A percentile compares a stretch with the other conserved stretches of the same genome.
Evolutionary conservation across 1,140 invertebrate species (phyloP).

Genomic region (Macrocentrus cingulum): DNA sequence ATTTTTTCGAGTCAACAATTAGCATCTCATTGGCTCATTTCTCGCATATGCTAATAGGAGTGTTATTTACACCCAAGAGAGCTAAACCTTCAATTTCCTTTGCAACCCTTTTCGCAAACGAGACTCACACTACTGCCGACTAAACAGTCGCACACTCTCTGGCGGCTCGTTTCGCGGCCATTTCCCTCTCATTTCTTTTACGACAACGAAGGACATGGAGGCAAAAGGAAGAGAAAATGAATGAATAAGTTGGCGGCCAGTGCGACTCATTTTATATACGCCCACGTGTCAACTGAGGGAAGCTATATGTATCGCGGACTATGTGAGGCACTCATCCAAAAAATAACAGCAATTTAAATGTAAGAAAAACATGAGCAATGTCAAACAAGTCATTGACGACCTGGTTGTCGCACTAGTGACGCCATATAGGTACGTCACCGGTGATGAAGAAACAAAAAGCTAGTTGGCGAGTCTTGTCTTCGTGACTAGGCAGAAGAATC

Average conservation of each 20-base stretch:
- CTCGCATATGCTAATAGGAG: slow-evolving; percentile 48
- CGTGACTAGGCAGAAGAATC: slow-evolving; percentile 9
- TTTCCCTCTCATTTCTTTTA: slow-evolving; percentile 36
- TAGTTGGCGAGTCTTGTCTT: not conserved
- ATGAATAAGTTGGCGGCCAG: slow-evolving; percentile 16
- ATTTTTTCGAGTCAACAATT: slow-evolving; percentile 47
- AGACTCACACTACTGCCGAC: too few species aligned
- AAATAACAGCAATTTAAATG: too few species aligned
- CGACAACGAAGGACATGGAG: slow-evolving; percentile 28
- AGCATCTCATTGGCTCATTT: slow-evolving; percentile 54
- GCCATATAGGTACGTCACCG: not conserved
- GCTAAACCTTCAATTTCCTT: too few species aligned
- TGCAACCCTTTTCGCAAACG: too few species aligned
- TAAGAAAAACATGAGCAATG: not conserved
- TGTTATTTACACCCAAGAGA: slow-evolving; percentile 48
- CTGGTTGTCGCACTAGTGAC: slow-evolving; percentile 7
- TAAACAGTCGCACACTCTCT: too few species aligned
- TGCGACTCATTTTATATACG: slow-evolving; percentile 36
- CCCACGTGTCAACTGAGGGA: too few species aligned
- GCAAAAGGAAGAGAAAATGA: slow-evolving; percentile 5
- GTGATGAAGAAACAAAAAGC: not conserved
- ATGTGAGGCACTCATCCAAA: too few species aligned
- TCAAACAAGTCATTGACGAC: slow-evolving; percentile 2
- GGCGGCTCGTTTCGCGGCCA: too few species aligned
- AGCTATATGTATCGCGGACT: too few species aligned